Evolutionary conservation across 2,888 invertebrate species (phyloP).

Genomic region (Brachylomia viminalis): DNA sequence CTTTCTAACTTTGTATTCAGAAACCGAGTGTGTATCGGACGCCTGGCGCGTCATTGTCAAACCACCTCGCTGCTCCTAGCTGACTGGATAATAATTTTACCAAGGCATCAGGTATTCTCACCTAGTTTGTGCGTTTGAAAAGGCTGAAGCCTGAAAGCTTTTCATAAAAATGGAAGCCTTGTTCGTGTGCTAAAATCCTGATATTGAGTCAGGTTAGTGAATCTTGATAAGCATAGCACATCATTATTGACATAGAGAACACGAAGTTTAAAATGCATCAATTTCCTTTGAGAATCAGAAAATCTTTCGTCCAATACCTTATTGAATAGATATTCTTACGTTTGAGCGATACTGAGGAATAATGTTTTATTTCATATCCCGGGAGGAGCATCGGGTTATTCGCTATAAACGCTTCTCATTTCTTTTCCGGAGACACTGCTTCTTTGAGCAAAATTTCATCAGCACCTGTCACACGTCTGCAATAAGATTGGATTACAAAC

Average conservation of each 20-base stretch:
- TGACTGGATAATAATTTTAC: no score
- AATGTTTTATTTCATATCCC: constrained; percentile 48
- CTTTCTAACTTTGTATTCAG: no score
- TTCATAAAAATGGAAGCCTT: neutral
- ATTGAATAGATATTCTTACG: constrained; percentile 33
- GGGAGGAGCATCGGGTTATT: constrained; percentile 9
- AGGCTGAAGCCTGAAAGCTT: neutral
- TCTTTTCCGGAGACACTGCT: constrained; percentile 31
- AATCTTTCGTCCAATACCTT: constrained; percentile 14
- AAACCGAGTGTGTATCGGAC: no score
- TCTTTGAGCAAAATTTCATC: constrained; percentile 42
- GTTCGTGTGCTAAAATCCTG: neutral
- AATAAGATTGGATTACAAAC: constrained; percentile 36
- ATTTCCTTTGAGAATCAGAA: constrained; percentile 2
- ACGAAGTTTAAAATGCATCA: constrained; percentile 4
- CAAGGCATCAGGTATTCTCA: neutral
- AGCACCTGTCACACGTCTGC: constrained; percentile 45
- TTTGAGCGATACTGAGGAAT: constrained; percentile 28
- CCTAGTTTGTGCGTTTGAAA: neutral
- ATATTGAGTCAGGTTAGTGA: neutral
- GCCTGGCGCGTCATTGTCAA: no score
- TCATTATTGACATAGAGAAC: neutral
- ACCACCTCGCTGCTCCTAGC: no score
- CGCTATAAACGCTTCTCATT: constrained; percentile 37
- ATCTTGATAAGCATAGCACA: neutral